Conservation (phyloP, 92 coral and sea anemone genomes). For the Palythoa heliodiscus region DNA sequence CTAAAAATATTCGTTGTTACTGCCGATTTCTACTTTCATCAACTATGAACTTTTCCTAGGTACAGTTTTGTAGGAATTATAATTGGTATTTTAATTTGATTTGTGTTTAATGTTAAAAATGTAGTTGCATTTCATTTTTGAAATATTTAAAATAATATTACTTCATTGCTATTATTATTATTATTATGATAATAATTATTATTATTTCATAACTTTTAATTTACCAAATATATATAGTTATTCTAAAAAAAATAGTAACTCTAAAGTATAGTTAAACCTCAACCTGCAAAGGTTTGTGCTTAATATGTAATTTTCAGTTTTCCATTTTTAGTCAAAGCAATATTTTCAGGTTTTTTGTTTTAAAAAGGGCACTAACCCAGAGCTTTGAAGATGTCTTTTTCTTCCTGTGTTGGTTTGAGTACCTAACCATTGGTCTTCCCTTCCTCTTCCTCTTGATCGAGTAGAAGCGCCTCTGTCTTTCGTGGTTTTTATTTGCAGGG, state of each 20-base stretch:
- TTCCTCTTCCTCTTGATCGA: no score
- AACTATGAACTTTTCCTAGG: neutral
- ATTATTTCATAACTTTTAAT: neutral
- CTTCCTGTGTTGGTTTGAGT: no score
- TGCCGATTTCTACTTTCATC: neutral
- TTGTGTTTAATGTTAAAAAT: neutral
- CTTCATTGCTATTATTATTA: neutral
- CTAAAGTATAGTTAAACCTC: neutral
- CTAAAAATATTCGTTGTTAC: neutral
- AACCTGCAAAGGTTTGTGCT: neutral
- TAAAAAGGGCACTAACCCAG: no score
- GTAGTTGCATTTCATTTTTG: neutral
- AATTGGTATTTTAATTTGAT: neutral
- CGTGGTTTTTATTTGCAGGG: no score
- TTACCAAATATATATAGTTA: neutral
- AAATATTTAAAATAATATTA: no score
- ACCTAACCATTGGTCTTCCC: no score
- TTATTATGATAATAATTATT: no score
- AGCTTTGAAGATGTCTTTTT: no score
- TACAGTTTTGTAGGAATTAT: neutral
- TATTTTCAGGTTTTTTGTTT: neutral
- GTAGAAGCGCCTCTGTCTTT: no score
- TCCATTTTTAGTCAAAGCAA: neutral
- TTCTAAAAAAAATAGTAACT: neutral
- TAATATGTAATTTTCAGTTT: neutral